phyloP scores from a whole-genome alignment of 2,113 vertebrate species.

The Menura novaehollandiae region DNA sequence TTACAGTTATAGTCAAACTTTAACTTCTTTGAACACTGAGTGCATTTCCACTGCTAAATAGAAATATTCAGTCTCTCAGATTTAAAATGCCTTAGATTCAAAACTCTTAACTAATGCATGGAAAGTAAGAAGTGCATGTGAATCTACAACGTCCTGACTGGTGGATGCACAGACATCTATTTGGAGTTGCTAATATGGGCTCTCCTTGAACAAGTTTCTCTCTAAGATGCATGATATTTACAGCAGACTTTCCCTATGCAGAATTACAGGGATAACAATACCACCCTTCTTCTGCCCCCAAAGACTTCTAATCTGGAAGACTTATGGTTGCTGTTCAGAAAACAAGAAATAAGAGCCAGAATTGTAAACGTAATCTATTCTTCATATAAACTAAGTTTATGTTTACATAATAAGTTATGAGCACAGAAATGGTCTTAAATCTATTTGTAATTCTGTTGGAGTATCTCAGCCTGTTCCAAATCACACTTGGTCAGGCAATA shows the following conservation, averaged over 20 bases:
- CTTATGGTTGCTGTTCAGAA: not conserved
- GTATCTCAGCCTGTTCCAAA: not conserved
- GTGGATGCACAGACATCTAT: not conserved
- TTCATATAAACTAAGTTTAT: not conserved
- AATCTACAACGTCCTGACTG: not conserved
- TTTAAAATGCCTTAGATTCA: not conserved
- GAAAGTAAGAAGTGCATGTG: not conserved
- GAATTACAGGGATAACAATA: not conserved
- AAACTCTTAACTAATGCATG: not conserved
- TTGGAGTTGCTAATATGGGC: not conserved
- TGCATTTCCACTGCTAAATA: not conserved
- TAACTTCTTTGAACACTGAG: not conserved
- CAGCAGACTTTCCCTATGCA: not conserved
- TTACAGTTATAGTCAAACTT: not conserved
- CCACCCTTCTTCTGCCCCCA: not conserved
- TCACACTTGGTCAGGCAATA: not conserved
- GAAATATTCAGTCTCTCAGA: not conserved
- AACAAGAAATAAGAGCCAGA: not conserved
- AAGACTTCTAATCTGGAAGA: not conserved
- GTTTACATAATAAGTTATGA: not conserved
- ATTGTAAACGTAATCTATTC: not conserved
- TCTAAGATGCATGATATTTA: not conserved
- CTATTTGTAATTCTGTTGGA: not conserved
- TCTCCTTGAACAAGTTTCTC: not conserved
- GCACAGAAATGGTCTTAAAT: not conserved